Evolutionary conservation across 2,888 invertebrate genomes (phyloP).

Genomic region (Hyles lineata): DNA sequence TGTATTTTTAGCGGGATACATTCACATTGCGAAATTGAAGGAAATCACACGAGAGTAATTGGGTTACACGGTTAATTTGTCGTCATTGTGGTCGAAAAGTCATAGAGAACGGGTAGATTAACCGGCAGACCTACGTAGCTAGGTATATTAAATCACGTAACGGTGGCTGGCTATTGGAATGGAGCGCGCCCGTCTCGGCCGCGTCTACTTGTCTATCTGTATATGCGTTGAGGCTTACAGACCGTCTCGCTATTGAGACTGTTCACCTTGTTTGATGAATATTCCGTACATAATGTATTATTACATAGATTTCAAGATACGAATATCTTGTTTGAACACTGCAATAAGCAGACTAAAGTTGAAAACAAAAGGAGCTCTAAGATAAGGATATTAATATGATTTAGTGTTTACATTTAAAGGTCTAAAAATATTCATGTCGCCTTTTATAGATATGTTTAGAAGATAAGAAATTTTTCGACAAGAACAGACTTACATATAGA

Average conservation of each 20-base stretch:
- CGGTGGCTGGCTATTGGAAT: constrained; percentile 56
- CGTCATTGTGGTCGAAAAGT: constrained; percentile 41
- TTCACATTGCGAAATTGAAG: background rate
- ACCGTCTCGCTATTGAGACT: constrained; percentile 49
- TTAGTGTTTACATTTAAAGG: background rate
- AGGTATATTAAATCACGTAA: constrained; percentile 57
- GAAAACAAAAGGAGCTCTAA: background rate
- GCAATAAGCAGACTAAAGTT: too few species aligned
- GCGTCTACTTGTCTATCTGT: constrained; percentile 61
- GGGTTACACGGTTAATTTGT: constrained; percentile 44
- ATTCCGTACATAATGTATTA: constrained; percentile 28
- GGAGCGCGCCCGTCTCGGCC: constrained; percentile 60
- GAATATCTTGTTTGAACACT: background rate
- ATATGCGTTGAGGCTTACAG: constrained; percentile 53
- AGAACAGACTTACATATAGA: background rate
- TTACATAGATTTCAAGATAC: background rate
- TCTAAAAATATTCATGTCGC: background rate
- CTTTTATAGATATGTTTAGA: too few species aligned
- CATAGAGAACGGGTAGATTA: constrained; percentile 39
- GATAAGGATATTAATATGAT: background rate
- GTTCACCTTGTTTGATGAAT: constrained; percentile 53
- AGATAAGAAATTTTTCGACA: too few species aligned
- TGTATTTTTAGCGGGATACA: background rate
- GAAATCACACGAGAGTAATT: background rate
- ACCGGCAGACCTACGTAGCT: constrained; percentile 34